These are phyloP conservation scores for Lytechinus pictus DNA, from an alignment of 35 echinoderm and acorn worm species.

Conservation along the genomic window DNA sequence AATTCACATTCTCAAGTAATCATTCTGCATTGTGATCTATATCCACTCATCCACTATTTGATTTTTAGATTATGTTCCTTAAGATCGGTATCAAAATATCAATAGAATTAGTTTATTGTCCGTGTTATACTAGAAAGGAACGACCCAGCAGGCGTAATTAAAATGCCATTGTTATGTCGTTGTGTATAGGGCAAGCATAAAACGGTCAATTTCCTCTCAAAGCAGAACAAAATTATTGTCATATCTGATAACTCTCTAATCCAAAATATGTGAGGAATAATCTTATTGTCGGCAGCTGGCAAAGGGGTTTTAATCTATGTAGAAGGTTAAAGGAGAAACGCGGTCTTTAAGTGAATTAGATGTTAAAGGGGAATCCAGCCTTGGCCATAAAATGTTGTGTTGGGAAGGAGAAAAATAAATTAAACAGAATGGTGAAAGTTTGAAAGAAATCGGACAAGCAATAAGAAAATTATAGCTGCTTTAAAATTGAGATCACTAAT, in stretches of 20 bases:
- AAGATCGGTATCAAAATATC: not conserved
- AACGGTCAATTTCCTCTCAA: not conserved
- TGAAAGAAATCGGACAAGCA: too few relatives aligned
- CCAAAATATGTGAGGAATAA: not conserved
- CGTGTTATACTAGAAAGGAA: not conserved
- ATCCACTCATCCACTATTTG: not conserved
- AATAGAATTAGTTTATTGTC: not conserved
- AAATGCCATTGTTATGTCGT: not conserved
- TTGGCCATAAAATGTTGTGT: too few relatives aligned
- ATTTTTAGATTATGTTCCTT: not conserved
- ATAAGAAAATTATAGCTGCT: too few relatives aligned
- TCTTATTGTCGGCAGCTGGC: not conserved
- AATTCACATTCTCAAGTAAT: not conserved
- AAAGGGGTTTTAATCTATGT: not conserved
- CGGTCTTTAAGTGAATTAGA: not conserved
- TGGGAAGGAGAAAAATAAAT: too few relatives aligned
- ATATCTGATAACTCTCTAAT: slow-evolving; percentile 13
- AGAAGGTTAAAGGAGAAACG: not conserved
- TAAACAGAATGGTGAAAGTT: too few relatives aligned
- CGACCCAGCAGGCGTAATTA: not conserved
- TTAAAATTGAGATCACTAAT: too few relatives aligned
- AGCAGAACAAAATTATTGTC: not conserved
- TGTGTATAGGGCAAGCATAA: not conserved
- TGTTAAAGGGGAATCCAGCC: too few relatives aligned
- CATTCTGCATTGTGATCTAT: not conserved